Evolutionary conservation across 64 coral and sea anemone species (phyloP), one percentile per base, ranked within the genome.

Genomic region (Dendrophyllia cribrosa): DNA sequence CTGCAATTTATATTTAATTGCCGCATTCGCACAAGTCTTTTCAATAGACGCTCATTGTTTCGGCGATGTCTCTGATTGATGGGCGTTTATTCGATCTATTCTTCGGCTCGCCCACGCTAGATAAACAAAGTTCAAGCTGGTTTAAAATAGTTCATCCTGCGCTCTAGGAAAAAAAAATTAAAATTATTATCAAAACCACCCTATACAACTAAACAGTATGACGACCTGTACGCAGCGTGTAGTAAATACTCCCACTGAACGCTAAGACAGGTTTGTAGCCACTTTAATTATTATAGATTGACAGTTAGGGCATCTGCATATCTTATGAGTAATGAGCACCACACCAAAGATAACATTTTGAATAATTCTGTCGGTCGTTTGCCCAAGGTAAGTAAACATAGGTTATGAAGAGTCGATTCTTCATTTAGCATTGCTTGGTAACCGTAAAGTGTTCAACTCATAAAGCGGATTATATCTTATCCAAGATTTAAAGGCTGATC

Each of bases 301-400:
- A 34, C 34, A 34, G 34, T 59, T 9, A 48, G 16, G 23, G 60
- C 34, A 43, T 65, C 58, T 48, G 58, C 62, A 67, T 50, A 65
- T 67, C 44, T 43, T 67, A 4, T 51, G 17, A 48, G n/a, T 50
- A 20, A 2, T 0, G 51, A 23, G 21, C 20, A 13, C 20, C 20
- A 13, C 20, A 77, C 17, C 17, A 19, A 64, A 58, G 7, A 13
- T 58, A 58, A 58, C 13, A 4, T 64, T 64, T 64, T 64, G 4
- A 64, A 19, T 53, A 51, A 75, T 67, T 67, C 59, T 17, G 19
- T 84, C 9, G 62, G 67, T 84, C 9, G 25, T 64, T 84, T 84
- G 26, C 1, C 16, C 17, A 65, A 84, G 44, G 23, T 84, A 50
- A 68, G 80, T 84, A 84, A 84, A 84, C 62, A 84, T 84, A 51